phyloP scores from a whole-genome alignment of 2,113 vertebrate genomes.

The Quiscalus mexicanus region DNA sequence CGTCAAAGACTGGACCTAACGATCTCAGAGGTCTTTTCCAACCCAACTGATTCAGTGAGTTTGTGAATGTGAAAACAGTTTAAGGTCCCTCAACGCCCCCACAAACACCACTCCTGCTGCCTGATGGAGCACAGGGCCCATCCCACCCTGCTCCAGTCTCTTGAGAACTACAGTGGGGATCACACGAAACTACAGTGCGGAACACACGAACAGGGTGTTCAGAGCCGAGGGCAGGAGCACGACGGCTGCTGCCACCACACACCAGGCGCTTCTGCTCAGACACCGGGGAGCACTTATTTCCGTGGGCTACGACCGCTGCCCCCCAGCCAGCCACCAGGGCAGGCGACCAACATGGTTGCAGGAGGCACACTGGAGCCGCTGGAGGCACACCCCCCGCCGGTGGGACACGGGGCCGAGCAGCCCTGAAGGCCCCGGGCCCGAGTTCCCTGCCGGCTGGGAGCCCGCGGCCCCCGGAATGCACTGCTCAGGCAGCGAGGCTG shows the following conservation, averaged over 20 bases:
- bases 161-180: accelerated
- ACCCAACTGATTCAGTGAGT: not conserved
- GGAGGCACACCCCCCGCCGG: no score
- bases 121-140: accelerated
- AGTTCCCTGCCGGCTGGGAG: accelerated
- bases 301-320: no score
- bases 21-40: not conserved
- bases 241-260: not conserved
- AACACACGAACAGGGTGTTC: accelerated
- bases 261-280: accelerated
- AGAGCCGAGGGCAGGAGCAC: not conserved
- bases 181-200: accelerated
- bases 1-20: accelerated
- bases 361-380: no score
- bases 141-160: accelerated
- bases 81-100: accelerated
- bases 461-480: constrained; percentile 13
- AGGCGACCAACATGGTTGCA: accelerated
- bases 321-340: no score
- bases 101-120: no score
- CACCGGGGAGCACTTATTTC: accelerated
- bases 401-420: accelerated
- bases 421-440: accelerated
- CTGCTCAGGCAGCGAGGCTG: accelerated
- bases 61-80: not conserved